A percentile compares a stretch with the other conserved stretches of the same genome.
phyloP scores from a whole-genome alignment of 2,113 vertebrate genomes.

The Leucosticte australis region DNA sequence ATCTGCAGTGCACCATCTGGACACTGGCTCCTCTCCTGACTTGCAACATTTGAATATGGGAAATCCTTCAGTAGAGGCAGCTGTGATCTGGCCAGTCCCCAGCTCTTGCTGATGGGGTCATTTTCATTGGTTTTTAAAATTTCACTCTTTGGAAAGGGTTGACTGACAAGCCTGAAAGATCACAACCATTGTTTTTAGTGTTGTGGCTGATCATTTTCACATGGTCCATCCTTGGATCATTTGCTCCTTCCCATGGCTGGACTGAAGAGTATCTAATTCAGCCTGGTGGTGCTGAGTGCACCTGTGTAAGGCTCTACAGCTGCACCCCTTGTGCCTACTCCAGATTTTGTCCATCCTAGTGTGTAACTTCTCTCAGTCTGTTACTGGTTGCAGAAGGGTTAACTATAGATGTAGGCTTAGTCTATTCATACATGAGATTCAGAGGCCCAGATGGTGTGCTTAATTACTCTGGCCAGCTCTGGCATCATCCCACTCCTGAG shows the following conservation, averaged over 20 bases:
- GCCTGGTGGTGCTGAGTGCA: accelerated
- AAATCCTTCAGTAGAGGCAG: not conserved
- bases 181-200: not conserved
- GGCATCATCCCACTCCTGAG: not conserved
- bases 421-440: not conserved
- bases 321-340: not conserved
- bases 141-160: not conserved
- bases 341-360: not conserved
- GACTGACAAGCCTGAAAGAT: not conserved
- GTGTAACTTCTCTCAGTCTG: not conserved
- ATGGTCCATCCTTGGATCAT: not conserved
- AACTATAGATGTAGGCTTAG: not conserved
- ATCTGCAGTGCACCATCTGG: not conserved
- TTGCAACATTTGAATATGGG: not conserved
- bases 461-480: constrained; percentile 36
- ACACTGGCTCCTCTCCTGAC: not conserved
- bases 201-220: not conserved
- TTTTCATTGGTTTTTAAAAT: not conserved
- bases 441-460: constrained; percentile 45
- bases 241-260: not conserved
- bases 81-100: not conserved
- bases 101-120: not conserved
- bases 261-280: not conserved
- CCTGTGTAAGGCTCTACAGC: not conserved
- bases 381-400: not conserved